These are phyloP conservation scores for Grapholita molesta DNA, from an alignment of 1,140 invertebrate genomes.

Conservation along the genomic window DNA sequence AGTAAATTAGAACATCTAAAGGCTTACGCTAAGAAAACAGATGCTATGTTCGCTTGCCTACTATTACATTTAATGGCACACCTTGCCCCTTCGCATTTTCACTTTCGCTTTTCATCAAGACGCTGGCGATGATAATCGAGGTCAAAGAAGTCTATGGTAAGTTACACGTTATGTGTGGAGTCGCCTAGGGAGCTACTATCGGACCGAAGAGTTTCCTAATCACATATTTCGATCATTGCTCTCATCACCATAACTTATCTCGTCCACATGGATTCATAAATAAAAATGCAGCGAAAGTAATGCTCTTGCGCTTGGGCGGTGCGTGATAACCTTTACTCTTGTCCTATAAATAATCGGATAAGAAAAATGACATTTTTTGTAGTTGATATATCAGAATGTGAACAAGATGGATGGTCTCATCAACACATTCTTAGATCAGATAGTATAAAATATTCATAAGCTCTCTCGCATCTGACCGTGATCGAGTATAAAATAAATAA, in stretches of 20 bases:
- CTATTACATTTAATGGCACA: background rate
- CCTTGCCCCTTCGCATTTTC: background rate
- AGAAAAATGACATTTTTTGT: background rate
- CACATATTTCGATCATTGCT: background rate
- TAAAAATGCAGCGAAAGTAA: background rate
- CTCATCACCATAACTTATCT: background rate
- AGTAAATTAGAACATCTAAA: background rate
- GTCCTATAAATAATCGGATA: background rate
- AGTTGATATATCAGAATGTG: background rate
- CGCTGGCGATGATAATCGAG: background rate
- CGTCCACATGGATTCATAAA: background rate
- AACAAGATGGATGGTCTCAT: background rate
- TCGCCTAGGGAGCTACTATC: background rate
- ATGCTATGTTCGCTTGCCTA: background rate
- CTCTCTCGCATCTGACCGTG: background rate
- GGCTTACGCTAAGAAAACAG: background rate
- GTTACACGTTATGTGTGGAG: background rate
- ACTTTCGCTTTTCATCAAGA: background rate
- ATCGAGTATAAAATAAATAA: background rate
- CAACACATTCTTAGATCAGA: too few relatives aligned
- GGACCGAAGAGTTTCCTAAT: background rate
- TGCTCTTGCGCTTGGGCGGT: background rate
- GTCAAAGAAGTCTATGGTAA: background rate
- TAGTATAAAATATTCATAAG: too few relatives aligned
- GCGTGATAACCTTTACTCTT: background rate